Base-by-base conservation (phyloP, 2,797 vertebrate species). In the Syncerus caffer region DNA sequence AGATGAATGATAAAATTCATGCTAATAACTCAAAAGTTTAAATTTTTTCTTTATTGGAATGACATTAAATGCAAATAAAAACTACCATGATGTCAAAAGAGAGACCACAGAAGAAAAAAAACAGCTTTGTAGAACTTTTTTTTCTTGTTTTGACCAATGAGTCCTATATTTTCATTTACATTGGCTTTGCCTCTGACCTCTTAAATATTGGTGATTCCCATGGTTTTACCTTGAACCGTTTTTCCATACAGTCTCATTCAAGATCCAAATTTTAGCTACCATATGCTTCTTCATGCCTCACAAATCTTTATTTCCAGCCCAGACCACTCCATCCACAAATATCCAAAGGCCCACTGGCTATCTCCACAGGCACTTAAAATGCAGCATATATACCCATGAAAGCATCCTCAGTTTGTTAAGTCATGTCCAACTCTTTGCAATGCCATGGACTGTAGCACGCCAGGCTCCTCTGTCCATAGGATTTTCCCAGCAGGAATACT, bases 1-100 rank as follows among this genome's bases (percentile, higher is more conserved):
- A 92, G 71, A 82, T 57, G 14, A 92, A 78, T 85, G 79, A 87
- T 58, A 84, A 84, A 34, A 67, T 51, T 55, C 23, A 93, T 19
- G 57, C 10, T 58, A 71, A 88, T 88, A 79, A 78, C 74, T 38
- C 82, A 91, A 34, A 90, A 93, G 84, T 97, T 96, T 89, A 55
- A 38, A 62, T 57, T 92, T 89, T 71, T 86, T 87, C 34, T 82
- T 84, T 93, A 94, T 64, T 89, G n/a, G 38, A 95, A 88, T 93
- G 64, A 93, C 7, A 38, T 55, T 89, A 85, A 90, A 91, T 38
- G 21, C 25, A 91, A 80, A 67, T 31, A 89, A 82, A 93, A 95
- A 10, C 25, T 55, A 94, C 17, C 38, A 58, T 50, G 34, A 80
- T 71, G 62, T 76, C 53, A 79, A 84, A 4, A 89, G 11, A 62